Conservation (phyloP, 2,797 vertebrate genomes). For the Antrozous pallidus region DNA sequence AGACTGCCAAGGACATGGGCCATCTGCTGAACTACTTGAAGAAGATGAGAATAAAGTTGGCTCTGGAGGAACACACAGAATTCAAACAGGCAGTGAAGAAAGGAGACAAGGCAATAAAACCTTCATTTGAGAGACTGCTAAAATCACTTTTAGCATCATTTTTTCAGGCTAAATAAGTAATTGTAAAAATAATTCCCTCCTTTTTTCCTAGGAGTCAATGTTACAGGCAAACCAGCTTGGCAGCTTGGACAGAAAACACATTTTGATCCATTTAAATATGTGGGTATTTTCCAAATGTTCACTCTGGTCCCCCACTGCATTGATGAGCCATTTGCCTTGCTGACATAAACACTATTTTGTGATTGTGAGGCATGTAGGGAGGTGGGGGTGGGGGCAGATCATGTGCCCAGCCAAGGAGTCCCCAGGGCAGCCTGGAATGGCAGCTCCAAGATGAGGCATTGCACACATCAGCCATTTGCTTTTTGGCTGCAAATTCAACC, state of each 20-base stretch:
- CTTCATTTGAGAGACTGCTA: not conserved
- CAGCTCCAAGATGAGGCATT: not conserved
- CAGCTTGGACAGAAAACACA: not conserved
- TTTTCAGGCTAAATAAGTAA: not conserved
- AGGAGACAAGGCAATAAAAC: not conserved
- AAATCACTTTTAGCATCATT: not conserved
- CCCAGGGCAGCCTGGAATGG: not conserved
- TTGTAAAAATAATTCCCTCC: not conserved
- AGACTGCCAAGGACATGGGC: not conserved
- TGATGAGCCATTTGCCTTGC: slow-evolving; percentile 25
- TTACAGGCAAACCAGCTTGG: not conserved
- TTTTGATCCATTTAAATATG: slow-evolving; percentile 13
- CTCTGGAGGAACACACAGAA: not conserved
- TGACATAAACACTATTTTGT: not conserved
- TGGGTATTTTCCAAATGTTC: slow-evolving; percentile 16
- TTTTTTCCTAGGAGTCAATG: not conserved
- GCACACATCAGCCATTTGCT: not conserved
- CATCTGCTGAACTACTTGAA: not conserved
- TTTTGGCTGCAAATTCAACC: not conserved
- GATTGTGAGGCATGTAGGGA: not conserved
- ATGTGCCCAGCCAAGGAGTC: not conserved
- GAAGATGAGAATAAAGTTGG: not conserved
- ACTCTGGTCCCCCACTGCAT: not conserved
- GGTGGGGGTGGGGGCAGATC: too few relatives aligned
- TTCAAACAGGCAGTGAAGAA: not conserved